Percentiles rank a stretch among this genome's conserved stretches.
These are phyloP conservation scores for Pardalotus punctatus DNA, from an alignment of 2,113 vertebrate species.

Conservation along the genomic window DNA sequence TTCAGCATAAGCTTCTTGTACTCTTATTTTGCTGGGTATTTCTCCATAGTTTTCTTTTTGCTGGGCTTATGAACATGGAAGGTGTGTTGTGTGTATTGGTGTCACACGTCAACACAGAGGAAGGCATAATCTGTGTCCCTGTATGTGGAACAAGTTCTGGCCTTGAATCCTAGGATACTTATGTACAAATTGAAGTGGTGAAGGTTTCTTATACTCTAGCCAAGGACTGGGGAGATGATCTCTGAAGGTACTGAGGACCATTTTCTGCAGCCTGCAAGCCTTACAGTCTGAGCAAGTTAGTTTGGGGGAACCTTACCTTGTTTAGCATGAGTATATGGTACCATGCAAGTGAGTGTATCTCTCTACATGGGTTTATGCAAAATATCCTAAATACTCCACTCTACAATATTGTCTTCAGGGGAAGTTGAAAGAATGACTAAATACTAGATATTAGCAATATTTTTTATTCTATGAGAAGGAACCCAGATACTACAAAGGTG, in stretches of 20 bases:
- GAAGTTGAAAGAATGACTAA: neutral
- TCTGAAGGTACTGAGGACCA: neutral
- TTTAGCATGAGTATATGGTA: neutral
- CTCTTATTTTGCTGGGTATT: neutral
- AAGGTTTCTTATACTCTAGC: neutral
- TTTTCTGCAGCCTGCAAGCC: neutral
- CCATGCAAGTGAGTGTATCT: neutral
- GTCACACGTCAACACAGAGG: neutral
- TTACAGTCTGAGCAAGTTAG: neutral
- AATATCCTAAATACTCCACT: neutral
- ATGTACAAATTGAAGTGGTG: neutral
- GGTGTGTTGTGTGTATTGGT: rapidly evolving
- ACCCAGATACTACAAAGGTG: neutral
- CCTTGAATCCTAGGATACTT: neutral
- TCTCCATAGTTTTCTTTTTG: neutral
- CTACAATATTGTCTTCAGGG: neutral
- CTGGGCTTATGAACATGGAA: neutral
- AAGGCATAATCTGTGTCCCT: neutral
- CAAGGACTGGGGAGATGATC: neutral
- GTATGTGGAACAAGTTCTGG: neutral
- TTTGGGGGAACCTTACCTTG: neutral
- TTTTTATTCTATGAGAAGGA: neutral
- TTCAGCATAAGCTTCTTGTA: neutral
- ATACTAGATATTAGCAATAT: neutral
- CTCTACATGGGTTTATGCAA: neutral